Conservation (phyloP, 2,113 vertebrate genomes). For the Corvus cornix region DNA sequence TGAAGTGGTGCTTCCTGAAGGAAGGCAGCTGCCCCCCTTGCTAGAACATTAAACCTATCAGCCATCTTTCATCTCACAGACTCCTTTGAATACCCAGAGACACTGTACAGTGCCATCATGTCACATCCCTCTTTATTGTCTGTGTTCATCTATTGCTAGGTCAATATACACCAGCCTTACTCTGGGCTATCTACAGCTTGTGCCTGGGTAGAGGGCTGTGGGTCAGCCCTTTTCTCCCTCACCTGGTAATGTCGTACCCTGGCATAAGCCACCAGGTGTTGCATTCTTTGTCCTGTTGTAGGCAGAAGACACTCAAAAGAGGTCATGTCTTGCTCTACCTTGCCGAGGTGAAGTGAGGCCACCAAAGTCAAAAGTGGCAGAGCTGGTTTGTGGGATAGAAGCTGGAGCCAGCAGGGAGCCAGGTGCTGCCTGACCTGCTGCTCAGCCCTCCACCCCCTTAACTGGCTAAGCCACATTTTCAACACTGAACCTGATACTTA, state of each 20-base stretch:
- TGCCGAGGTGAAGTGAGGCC: background rate
- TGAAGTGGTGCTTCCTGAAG: background rate
- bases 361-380: background rate
- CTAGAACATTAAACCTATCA: background rate
- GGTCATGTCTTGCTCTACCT: background rate
- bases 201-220: background rate
- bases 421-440: background rate
- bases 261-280: background rate
- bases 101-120: background rate
- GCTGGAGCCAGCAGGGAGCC: rapidly evolving
- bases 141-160: background rate
- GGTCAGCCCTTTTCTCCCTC: background rate
- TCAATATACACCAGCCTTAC: background rate
- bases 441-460: background rate
- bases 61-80: background rate
- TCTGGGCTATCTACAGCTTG: background rate
- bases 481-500: background rate
- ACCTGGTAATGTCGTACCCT: background rate
- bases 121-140: background rate
- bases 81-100: background rate
- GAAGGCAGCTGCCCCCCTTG: background rate
- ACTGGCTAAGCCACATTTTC: background rate
- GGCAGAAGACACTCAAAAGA: background rate
- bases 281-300: background rate
- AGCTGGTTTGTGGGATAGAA: background rate